Base-by-base conservation (phyloP, 2,888 invertebrate genomes). In the Diadegma fenestrale region DNA sequence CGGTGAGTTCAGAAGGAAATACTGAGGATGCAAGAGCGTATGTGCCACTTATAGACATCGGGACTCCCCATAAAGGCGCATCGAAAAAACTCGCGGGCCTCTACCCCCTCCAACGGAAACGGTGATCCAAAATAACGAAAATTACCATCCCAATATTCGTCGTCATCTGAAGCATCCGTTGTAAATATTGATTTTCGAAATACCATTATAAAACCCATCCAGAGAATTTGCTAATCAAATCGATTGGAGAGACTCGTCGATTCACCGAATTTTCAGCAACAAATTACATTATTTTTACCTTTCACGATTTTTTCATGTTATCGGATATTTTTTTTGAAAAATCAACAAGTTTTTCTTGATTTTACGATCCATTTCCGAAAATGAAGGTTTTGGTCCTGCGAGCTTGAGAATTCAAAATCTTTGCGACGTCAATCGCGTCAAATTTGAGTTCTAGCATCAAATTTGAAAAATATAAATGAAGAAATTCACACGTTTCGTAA, bases 21-120 rank as follows among this genome's bases (percentile, higher is more conserved):
- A 93, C 91, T 88, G 88, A 90, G 84, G 92, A 92, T 91, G 90
- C 90, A 92, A 88, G 91, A 92, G 90, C 90, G 92, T 90, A 89
- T 92, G 93, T 91, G 90, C 93, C 90, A 94, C 93, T 94, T 94
- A 93, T 92, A 90, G 91, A 89, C 88, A 87, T 85, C 84, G 88
- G 83, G 85, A 88, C 89, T 89, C 89, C 91, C 90, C 90, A 89
- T 89, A 88, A 90, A 91, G 90, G 87, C 87, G 84, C 85, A 86
- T 84, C 86, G 82, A 89, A 83, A 89, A 88, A 88, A 81, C 69
- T 58, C 68, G 22, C 63, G 43, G 64, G 37, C 80, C 86, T 82
- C 83, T 48, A 37, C 17, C 80, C 78, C 54, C 54, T 51, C 64
- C 80, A 54, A 2, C 33, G 8, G 12, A 10, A n/a, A 14, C 26